A percentile compares a stretch with the other conserved stretches of the same genome.
These are phyloP conservation scores for Chiloscyllium punctatum DNA, from an alignment of 2,797 vertebrate genomes.

Conservation along the genomic window DNA sequence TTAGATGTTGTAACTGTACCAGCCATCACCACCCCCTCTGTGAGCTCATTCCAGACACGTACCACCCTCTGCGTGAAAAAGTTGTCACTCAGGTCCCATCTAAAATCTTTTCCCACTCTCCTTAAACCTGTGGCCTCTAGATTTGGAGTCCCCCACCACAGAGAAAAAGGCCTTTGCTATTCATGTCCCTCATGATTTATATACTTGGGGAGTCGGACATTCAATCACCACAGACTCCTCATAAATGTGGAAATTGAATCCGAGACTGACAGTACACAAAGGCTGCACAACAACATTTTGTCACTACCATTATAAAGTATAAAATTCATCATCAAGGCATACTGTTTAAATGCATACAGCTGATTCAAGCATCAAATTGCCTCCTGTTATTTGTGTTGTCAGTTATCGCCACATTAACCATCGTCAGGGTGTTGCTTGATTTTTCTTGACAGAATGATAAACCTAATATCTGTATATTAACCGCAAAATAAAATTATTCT, in stretches of 20 bases:
- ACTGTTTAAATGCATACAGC: slow-evolving; percentile 24
- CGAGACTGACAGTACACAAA: background rate
- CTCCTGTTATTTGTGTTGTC: slow-evolving; percentile 35
- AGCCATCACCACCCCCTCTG: too few species aligned
- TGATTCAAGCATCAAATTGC: slow-evolving; percentile 35
- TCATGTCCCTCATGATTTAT: too few species aligned
- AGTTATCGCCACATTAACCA: slow-evolving; percentile 22
- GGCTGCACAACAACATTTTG: slow-evolving; percentile 7
- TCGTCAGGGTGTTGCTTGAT: slow-evolving; percentile 3
- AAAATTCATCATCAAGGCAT: slow-evolving; percentile 34
- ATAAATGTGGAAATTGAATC: background rate
- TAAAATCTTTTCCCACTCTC: too few species aligned
- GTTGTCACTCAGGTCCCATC: too few species aligned
- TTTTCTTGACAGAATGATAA: slow-evolving; percentile 22
- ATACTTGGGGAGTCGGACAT: background rate
- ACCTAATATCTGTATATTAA: background rate
- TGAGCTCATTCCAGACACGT: too few species aligned
- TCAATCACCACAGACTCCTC: background rate
- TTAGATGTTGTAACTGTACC: too few species aligned
- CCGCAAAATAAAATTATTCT: background rate
- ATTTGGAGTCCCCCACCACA: too few species aligned
- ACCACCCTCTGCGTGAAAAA: too few species aligned
- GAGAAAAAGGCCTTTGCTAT: too few species aligned
- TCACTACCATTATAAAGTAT: slow-evolving; percentile 11
- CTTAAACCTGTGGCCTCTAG: too few species aligned